Evolutionary conservation across 1,140 invertebrate genomes (phyloP).

Genomic region (Chionoecetes opilio): DNA sequence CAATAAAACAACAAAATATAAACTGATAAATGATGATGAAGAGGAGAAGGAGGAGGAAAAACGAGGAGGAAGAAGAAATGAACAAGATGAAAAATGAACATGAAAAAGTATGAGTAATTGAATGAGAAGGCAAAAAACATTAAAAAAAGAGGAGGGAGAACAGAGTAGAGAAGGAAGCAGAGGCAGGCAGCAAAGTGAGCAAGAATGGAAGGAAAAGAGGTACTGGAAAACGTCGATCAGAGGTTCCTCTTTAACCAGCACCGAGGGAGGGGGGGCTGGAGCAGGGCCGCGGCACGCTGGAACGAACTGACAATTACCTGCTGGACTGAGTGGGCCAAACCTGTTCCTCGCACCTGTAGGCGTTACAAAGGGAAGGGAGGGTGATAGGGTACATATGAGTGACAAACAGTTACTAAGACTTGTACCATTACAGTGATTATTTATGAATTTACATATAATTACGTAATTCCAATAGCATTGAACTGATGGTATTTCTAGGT

Average conservation of each 20-base stretch:
- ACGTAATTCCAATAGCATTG: too few relatives aligned
- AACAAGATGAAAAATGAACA: background rate
- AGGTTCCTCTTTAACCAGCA: background rate
- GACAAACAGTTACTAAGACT: background rate
- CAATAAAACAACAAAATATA: too few relatives aligned
- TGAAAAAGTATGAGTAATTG: background rate
- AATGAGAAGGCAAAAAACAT: background rate
- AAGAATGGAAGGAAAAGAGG: constrained; percentile 15
- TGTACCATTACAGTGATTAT: too few relatives aligned
- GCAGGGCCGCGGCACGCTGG: background rate
- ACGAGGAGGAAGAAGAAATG: background rate
- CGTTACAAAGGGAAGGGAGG: background rate
- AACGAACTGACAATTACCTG: constrained; percentile 5
- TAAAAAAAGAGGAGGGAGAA: background rate
- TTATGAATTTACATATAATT: too few relatives aligned
- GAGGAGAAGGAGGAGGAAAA: background rate
- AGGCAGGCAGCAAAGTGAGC: background rate
- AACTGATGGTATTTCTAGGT: too few relatives aligned
- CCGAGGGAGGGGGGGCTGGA: background rate
- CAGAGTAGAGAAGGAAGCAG: background rate
- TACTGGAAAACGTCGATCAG: constrained; percentile 3
- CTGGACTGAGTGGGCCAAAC: background rate
- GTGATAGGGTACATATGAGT: background rate
- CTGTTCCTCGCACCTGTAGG: background rate
- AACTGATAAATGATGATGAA: too few relatives aligned